Base-by-base conservation (phyloP, 2,797 vertebrate genomes). In the Caiman crocodilus region DNA sequence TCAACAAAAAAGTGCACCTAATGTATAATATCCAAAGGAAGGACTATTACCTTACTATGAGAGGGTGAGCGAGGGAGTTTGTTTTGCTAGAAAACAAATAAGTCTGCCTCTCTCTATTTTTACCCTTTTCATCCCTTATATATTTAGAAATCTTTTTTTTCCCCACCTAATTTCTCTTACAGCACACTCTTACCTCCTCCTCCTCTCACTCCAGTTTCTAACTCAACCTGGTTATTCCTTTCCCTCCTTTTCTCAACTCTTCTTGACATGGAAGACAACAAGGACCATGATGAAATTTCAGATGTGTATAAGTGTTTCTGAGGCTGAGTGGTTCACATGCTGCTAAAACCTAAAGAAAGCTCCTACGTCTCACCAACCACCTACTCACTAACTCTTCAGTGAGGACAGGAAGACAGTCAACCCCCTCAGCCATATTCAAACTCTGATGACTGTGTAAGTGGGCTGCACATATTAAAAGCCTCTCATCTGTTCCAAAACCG, bases 1-100 rank as follows among this genome's bases (percentile, higher is more conserved):
- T 88, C 59, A 77, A 32, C 32, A 85, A 77, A 32, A 80, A 92
- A 80, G 59, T 23, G 10, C 58, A 20, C 12, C 42, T 79, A 79
- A 64, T 7, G 7, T 82, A 16, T 2, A 1, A 26, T 6, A 76
- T 28, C 35, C 63, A 67, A 58, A 78, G 50, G 50, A 57, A 60
- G 32, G 73, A 6, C 18, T 63, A 26, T 50, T 20, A 14, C 32
- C 23, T 50, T 60, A 13, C 60, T 57, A 65, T 78, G 57, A 76
- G 18, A 65, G 32, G 23, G 14, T 78, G 57, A 76, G 18, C 67
- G 32, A 28, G 14, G 32, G 56, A 80, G 30, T 3, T 58, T 81
- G 80, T 67, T 50, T 25, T 63, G 59, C 5, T 61, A 18, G 65
- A 89, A 74, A 80, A 84, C 14, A 15, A 65, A 63, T 28, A 14